A percentile compares a stretch with the other conserved stretches of the same genome.
Conservation (phyloP, 2,797 vertebrate genomes). For the Capromys pilorides region DNA sequence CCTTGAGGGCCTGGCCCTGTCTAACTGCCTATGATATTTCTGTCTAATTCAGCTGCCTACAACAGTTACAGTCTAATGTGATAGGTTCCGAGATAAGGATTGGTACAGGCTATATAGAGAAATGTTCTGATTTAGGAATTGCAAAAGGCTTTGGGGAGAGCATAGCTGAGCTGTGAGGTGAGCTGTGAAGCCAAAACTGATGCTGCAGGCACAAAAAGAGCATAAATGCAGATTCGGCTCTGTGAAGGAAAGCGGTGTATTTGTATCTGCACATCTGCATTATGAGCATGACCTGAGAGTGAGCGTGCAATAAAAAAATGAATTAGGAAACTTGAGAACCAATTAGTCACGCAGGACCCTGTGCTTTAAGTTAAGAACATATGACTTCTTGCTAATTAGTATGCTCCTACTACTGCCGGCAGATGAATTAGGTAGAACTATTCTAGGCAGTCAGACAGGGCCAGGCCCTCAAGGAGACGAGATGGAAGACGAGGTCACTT, state of each 20-base stretch:
- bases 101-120: background rate
- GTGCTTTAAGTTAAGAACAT: background rate
- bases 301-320: background rate
- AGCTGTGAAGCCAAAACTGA: background rate
- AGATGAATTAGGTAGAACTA: no score
- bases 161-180: background rate
- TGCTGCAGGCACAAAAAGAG: background rate
- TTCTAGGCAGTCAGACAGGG: no score
- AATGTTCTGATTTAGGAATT: background rate
- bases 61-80: background rate
- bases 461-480: no score
- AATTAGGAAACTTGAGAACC: background rate
- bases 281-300: background rate
- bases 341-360: background rate
- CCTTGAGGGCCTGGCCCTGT: no score
- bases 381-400: background rate
- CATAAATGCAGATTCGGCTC: background rate
- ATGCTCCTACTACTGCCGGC: background rate
- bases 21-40: no score
- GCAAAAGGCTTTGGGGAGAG: background rate
- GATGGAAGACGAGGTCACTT: no score
- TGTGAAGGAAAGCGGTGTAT: background rate
- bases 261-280: background rate
- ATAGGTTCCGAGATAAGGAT: background rate
- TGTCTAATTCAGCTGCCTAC: no score